A percentile compares a stretch with the other conserved stretches of the same genome.
Conservation (phyloP, 2,888 invertebrate genomes). For the Pemphredon lugubris region DNA sequence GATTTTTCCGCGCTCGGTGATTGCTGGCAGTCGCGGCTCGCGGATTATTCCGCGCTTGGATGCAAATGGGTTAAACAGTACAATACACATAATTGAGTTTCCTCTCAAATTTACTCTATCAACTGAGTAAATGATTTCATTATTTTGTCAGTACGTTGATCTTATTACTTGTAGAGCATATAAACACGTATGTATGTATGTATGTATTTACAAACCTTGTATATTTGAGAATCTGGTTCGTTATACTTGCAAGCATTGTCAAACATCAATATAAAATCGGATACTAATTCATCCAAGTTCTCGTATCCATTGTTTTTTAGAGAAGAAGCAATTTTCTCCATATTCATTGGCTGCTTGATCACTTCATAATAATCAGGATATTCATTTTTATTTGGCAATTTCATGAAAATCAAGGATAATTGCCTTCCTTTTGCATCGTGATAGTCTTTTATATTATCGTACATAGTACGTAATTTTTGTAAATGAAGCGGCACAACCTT, state of each 20-base stretch:
- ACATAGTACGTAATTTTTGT: slow-evolving; percentile 92
- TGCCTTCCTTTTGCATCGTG: slow-evolving; percentile 93
- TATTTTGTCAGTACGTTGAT: no score
- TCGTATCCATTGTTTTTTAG: slow-evolving; percentile 90
- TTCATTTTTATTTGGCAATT: slow-evolving; percentile 94
- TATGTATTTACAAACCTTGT: slow-evolving; percentile 85
- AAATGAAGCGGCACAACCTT: slow-evolving; percentile 81
- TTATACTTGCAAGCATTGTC: slow-evolving; percentile 99
- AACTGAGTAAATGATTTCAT: no score
- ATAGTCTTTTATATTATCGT: slow-evolving; percentile 94
- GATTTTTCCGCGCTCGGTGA: no score
- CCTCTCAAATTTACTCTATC: no score
- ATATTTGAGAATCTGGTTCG: slow-evolving; percentile 98
- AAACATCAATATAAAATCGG: slow-evolving; percentile 95
- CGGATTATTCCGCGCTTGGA: no score
- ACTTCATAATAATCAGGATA: slow-evolving; percentile 99
- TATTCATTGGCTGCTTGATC: slow-evolving; percentile 97
- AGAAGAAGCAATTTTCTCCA: slow-evolving; percentile 95
- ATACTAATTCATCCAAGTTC: slow-evolving; percentile 92
- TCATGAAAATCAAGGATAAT: slow-evolving; percentile 96
- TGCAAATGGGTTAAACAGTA: no score
- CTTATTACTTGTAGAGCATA: no score
- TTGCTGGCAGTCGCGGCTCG: no score
- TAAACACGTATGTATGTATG: neutral
- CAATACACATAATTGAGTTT: no score